These are phyloP conservation scores for Luscinia luscinia DNA, from an alignment of 2,797 vertebrate genomes.

Conservation along the genomic window DNA sequence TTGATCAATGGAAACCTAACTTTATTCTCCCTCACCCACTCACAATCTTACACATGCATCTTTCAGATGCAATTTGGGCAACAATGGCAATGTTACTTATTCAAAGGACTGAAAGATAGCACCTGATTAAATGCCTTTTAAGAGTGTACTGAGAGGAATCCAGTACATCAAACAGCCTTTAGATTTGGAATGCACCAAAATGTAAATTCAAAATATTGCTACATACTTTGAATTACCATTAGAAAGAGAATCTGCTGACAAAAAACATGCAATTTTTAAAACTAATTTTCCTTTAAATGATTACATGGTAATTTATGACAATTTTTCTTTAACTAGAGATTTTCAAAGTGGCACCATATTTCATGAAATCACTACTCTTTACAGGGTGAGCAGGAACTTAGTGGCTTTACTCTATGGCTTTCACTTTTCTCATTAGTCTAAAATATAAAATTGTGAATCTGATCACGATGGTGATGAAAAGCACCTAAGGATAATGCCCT, in stretches of 20 bases:
- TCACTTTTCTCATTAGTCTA: neutral
- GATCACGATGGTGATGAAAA: neutral
- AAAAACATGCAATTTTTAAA: neutral
- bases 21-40: neutral
- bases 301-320: neutral
- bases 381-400: neutral
- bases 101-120: neutral
- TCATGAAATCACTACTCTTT: neutral
- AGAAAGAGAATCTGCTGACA: neutral
- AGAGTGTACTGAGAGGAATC: neutral
- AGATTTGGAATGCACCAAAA: neutral
- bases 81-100: neutral
- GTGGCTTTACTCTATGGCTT: neutral
- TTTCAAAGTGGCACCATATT: neutral
- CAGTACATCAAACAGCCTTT: neutral
- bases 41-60: constrained; percentile 27
- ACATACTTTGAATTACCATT: neutral
- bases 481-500: neutral
- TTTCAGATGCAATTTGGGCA: constrained; percentile 28
- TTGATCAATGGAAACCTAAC: neutral
- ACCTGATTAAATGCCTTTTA: constrained; percentile 13
- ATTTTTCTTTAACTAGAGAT: neutral
- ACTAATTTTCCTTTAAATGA: neutral
- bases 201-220: neutral
- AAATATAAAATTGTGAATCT: neutral